A percentile compares a stretch with the other conserved stretches of the same genome.
Conservation (phyloP, 2,888 invertebrate genomes). For the Drosophila paracracens region DNA sequence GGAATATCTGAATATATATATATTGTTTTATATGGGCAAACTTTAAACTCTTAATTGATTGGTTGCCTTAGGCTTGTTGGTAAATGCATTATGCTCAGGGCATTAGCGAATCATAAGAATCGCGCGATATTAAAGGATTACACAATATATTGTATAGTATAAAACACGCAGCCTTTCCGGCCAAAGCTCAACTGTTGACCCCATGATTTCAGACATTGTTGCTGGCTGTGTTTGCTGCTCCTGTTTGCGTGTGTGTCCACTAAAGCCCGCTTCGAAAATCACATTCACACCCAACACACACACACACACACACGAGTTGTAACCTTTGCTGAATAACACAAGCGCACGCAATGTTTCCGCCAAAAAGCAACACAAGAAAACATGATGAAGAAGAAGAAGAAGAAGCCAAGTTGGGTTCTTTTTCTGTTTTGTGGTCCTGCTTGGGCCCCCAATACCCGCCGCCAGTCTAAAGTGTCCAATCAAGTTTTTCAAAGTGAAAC, state of each 20-base stretch:
- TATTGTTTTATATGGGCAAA: not conserved
- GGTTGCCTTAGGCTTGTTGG: constrained; percentile 14
- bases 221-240: constrained; percentile 22
- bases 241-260: constrained; percentile 54
- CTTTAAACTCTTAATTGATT: not conserved
- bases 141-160: constrained; percentile 44
- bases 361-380: constrained; percentile 17
- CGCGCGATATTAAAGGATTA: constrained; percentile 62
- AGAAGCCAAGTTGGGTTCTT: constrained; percentile 2
- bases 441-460: constrained; percentile 20
- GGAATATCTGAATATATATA: not conserved
- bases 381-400: constrained; percentile 5
- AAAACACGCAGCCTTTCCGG: constrained; percentile 55
- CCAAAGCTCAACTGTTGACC: constrained; percentile 61
- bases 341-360: constrained; percentile 78
- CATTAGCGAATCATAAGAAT: constrained; percentile 43
- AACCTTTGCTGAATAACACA: constrained; percentile 66
- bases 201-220: constrained; percentile 38
- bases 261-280: constrained; percentile 62
- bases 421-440: constrained; percentile 8
- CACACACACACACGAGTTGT: constrained; percentile 29
- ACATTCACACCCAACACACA: constrained; percentile 67
- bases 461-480: constrained; percentile 78
- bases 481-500: constrained; percentile 81
- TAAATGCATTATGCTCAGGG: constrained; percentile 30